These are phyloP conservation scores for Lophius americanus DNA, from an alignment of 2,797 vertebrate species.

Conservation along the genomic window DNA sequence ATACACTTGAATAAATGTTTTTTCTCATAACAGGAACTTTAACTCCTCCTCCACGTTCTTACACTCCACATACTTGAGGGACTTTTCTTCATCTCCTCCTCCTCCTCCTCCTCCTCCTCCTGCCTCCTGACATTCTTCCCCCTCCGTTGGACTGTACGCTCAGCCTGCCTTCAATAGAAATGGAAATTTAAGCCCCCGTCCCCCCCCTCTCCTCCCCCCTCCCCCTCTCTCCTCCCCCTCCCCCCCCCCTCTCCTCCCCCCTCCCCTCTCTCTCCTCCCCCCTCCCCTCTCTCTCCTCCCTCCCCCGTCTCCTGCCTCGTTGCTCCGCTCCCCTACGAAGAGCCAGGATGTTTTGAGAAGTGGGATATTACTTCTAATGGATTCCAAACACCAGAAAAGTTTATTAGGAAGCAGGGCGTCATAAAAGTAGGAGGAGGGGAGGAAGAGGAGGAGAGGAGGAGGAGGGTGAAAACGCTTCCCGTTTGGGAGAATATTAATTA, in stretches of 20 bases:
- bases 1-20: no score
- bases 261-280: constrained; percentile 3
- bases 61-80: background rate
- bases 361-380: constrained; percentile 85
- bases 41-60: no score
- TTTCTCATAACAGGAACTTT: no score
- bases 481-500: constrained; percentile 54
- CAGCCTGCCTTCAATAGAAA: constrained; percentile 76
- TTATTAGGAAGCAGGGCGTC: constrained; percentile 82
- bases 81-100: constrained; percentile 2
- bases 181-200: constrained; percentile 75
- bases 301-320: constrained; percentile 51
- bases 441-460: constrained; percentile 13
- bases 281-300: constrained; percentile 10
- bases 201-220: constrained; percentile 55
- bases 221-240: constrained; percentile 57
- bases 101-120: constrained; percentile 8
- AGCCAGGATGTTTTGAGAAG: constrained; percentile 84
- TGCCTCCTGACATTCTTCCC: constrained; percentile 39
- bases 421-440: constrained; percentile 68
- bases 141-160: constrained; percentile 39
- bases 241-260: constrained; percentile 39
- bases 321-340: constrained; percentile 60
- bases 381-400: constrained; percentile 86
- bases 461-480: constrained; percentile 34